phyloP scores from a whole-genome alignment of 2,113 vertebrate genomes.

The Illadopsis cleaveri region DNA sequence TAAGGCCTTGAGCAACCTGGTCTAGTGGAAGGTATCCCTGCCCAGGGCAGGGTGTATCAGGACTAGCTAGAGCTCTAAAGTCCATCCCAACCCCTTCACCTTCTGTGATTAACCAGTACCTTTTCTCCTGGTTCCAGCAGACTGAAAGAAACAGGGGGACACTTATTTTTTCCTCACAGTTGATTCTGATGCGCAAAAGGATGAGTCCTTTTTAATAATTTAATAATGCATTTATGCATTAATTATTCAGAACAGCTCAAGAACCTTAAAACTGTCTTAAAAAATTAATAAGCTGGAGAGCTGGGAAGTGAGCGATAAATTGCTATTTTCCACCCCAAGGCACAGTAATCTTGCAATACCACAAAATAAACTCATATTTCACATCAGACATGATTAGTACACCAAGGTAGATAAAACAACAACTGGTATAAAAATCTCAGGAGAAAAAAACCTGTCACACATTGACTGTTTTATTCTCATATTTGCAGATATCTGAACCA shows the following conservation, averaged over 20 bases:
- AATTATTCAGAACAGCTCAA: not conserved
- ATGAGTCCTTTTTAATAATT: too few species aligned
- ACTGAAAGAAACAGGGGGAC: not conserved
- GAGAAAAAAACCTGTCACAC: not conserved
- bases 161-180: not conserved
- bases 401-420: not conserved
- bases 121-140: not conserved
- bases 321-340: not conserved
- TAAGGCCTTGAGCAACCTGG: not conserved
- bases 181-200: not conserved
- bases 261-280: not conserved
- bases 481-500: conserved; percentile 69
- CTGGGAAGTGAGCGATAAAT: not conserved
- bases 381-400: not conserved
- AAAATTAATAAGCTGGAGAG: not conserved
- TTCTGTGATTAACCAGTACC: not conserved
- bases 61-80: accelerated
- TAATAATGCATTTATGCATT: not conserved
- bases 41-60: too few species aligned
- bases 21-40: not conserved
- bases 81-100: not conserved
- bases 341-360: not conserved
- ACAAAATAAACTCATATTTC: not conserved
- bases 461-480: not conserved
- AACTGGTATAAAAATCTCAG: not conserved